A percentile compares a stretch with the other conserved stretches of the same genome.
These are phyloP conservation scores for Lytechinus variegatus DNA, from an alignment of 35 echinoderm and acorn worm genomes.

Conservation along the genomic window DNA sequence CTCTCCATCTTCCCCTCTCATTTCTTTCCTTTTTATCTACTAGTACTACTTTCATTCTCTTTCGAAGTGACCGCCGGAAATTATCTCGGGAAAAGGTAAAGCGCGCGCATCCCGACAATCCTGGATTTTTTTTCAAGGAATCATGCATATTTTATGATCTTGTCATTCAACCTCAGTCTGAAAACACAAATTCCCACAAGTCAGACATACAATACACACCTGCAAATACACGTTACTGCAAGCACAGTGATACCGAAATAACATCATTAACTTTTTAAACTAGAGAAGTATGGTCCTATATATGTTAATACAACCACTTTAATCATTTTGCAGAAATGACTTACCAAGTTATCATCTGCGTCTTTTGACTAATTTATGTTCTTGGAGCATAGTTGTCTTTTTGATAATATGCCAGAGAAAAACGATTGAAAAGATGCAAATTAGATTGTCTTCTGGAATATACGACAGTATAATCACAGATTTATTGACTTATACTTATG, in stretches of 20 bases:
- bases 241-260: neutral
- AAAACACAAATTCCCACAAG: neutral
- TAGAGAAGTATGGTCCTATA: neutral
- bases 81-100: neutral
- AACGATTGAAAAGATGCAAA: no score
- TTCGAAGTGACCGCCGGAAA: neutral
- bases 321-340: neutral
- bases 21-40: neutral
- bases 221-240: neutral
- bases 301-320: neutral
- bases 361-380: no score
- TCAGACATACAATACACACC: neutral
- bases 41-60: neutral
- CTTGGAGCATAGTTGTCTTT: no score
- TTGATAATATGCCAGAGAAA: no score
- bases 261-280: no score
- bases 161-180: neutral
- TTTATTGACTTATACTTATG: no score
- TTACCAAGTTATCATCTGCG: no score
- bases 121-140: neutral
- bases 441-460: no score
- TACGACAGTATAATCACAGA: no score
- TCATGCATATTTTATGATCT: neutral
- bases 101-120: neutral
- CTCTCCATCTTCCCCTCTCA: neutral